Evolutionary conservation across 2,797 vertebrate genomes (phyloP).

Genomic region (Threskiornis aethiopicus): DNA sequence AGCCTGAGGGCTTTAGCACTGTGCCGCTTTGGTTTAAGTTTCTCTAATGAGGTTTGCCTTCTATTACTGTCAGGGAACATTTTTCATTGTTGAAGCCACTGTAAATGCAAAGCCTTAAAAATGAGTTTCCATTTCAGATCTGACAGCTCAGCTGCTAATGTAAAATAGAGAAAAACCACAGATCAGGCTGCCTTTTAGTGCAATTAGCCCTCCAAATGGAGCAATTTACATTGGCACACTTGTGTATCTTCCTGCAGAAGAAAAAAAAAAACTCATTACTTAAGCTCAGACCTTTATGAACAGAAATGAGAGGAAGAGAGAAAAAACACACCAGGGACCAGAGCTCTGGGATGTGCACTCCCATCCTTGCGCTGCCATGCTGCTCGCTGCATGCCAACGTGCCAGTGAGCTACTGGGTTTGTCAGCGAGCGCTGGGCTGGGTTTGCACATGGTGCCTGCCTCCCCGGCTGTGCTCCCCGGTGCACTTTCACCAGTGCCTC

Average conservation of each 20-base stretch:
- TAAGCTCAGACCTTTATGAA: conserved; percentile 62
- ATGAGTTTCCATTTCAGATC: conserved; percentile 75
- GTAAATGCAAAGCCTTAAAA: conserved; percentile 76
- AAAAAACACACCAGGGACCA: not conserved
- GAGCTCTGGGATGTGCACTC: not conserved
- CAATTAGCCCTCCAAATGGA: conserved; percentile 78
- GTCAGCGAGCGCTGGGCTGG: not conserved
- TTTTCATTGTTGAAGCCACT: conserved; percentile 76
- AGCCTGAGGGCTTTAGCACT: conserved; percentile 74
- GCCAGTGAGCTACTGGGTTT: not conserved
- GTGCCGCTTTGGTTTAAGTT: conserved; percentile 76
- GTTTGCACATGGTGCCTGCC: not conserved
- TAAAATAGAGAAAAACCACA: conserved; percentile 71
- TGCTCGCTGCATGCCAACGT: not conserved
- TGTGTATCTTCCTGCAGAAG: conserved; percentile 72
- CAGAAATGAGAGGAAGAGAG: conserved; percentile 46
- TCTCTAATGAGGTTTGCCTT: conserved; percentile 79
- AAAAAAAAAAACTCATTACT: conserved; percentile 59
- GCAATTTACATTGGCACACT: conserved; percentile 76
- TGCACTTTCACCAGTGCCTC: not conserved
- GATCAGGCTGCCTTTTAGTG: conserved; percentile 73
- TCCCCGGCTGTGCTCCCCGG: rapidly evolving
- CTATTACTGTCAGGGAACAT: conserved; percentile 78
- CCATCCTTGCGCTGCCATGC: not conserved
- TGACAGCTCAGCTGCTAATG: conserved; percentile 76